A percentile compares a stretch with the other conserved stretches of the same genome.
Evolutionary conservation across 2,113 vertebrate species (phyloP).

Genomic region (human): GRCh38 chr20:21838501-21839000

Average conservation of each 20-base stretch:
- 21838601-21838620: too few relatives aligned
- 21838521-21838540: accelerated
- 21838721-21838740: not conserved
- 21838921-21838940: not conserved
- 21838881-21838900: not conserved
- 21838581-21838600: not conserved
- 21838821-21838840: not conserved
- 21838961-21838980: too few relatives aligned
- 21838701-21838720: not conserved
- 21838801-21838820: not conserved
- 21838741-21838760: accelerated
- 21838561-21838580: not conserved
- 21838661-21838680: not conserved
- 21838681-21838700: not conserved
- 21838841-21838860: not conserved
- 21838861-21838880: not conserved
- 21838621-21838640: not conserved
- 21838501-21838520: not conserved
- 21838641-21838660: not conserved
- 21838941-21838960: not conserved
- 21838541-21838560: not conserved
- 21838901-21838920: not conserved
- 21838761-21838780: accelerated
- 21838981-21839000: not conserved
- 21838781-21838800: not conserved